Conservation (phyloP, 1,140 invertebrate species). For the Cydia fagiglandana region DNA sequence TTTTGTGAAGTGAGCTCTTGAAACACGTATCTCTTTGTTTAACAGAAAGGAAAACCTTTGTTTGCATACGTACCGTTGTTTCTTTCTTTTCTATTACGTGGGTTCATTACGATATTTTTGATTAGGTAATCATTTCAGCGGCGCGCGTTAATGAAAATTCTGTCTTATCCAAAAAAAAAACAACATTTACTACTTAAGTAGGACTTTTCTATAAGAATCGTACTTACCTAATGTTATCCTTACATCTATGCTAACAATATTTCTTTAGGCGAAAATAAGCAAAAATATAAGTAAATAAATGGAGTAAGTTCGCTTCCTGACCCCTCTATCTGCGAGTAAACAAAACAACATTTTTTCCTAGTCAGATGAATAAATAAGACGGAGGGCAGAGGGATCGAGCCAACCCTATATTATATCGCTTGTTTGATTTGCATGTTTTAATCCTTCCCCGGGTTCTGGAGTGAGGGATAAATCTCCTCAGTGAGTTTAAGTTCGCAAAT, state of each 20-base stretch:
- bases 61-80: no score
- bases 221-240: background rate
- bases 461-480: slow-evolving; percentile 41
- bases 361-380: slow-evolving; percentile 77
- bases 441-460: slow-evolving; percentile 63
- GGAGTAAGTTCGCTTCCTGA: slow-evolving; percentile 56
- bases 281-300: slow-evolving; percentile 67
- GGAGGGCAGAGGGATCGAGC: slow-evolving; percentile 55
- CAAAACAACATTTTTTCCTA: slow-evolving; percentile 75
- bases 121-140: no score
- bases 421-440: slow-evolving; percentile 78
- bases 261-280: slow-evolving; percentile 63
- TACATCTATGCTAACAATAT: slow-evolving; percentile 27
- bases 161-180: no score
- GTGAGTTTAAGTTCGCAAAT: background rate
- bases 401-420: slow-evolving; percentile 64
- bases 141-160: no score
- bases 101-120: no score
- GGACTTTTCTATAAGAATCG: background rate
- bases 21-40: no score
- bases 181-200: no score
- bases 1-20: no score
- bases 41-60: no score
- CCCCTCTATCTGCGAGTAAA: slow-evolving; percentile 62
- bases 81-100: no score